Evolutionary conservation across 2,888 invertebrate species (phyloP), one percentile per base, ranked within the genome.

Genomic region (Torymus aiolomorphi): DNA sequence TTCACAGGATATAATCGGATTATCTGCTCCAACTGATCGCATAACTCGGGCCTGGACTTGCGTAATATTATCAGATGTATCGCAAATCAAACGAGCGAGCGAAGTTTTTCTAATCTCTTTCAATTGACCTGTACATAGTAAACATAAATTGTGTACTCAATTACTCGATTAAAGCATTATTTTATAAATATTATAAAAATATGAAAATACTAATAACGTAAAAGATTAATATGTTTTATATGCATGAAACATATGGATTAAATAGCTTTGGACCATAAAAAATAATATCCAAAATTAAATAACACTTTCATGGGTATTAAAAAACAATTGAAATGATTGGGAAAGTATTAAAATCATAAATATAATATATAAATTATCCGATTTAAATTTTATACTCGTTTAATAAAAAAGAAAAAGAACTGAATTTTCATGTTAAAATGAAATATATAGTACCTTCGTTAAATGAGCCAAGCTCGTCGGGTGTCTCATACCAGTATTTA

Each of bases 401-500:
- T 31, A 24, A 24, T 31, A 4, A 31, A 5, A 3, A 31, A 2
- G 5, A 31, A 31, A 31, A 2, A 31, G 0, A 31, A 5, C 3
- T 31, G n/a, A 31, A 31, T 31, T 31, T 31, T 3, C 2, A 5
- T 5, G 31, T 31, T 5, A 31, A 31, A 31, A 5, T 5, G 31
- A 31, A 31, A n/a, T n/a, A 31, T 31, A 31, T 31, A 31, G 31
- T 88, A 95, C 95, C 94, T 88, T 91, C 87, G 1, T 93, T 93
- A 85, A 97, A 97, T 4, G 93, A 93, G 81, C 95, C 92, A 0
- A 93, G 92, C 54, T 92, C 90, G 77, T 94, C 92, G 0, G 91
- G 90, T 54, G 94, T 94, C 89, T 98, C 97, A 87, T 97, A 97
- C 96, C 97, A 98, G 91, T 94, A 96, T 66, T 97, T 92, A 91